Base-by-base conservation (phyloP, 2,113 vertebrate genomes). In the Misgurnus mizolepis region DNA sequence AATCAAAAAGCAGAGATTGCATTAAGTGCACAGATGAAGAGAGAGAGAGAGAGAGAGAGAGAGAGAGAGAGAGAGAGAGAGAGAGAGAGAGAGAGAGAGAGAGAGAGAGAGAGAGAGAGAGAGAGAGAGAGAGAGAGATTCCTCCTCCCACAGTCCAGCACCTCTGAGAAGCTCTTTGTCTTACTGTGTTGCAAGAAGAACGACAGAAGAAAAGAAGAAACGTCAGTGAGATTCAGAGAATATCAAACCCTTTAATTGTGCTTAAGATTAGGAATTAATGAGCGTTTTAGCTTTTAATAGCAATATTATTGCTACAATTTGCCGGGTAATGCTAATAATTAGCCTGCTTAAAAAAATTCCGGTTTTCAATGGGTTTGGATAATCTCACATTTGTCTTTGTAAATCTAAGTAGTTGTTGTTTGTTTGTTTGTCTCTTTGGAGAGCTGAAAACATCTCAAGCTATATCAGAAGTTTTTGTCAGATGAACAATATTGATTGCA, bases 221-320 rank as follows among this genome's bases (percentile, higher is more conserved):
- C 60, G 73, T 8, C 64, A 74, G 61, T 10, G 79, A 80, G 67
- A 27, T 41, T 58, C 67, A 61, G 78, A 79, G 41, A 47, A 74
- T 66, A 56, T 75, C 65, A 87, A 84, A 64, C 86, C 90, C 89
- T 90, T 85, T 89, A 92, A 91, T 93, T 91, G 88, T 90, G 88
- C 83, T 50, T 80, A 84, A 89, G 92, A 94, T 94, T 92, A 94
- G 88, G 88, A 89, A 91, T 93, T 93, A 94, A 92, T 93, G 88
- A 86, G 86, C 86, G 82, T 90, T 92, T 88, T 86, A 92, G 90
- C 86, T 81, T 47, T 90, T 94, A 93, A 92, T 91, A 88, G 88
- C 83, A 90, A 93, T 93, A 91, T 91, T 91, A 93, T 91, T 91
- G 90, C 89, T 85, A 72, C 88, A 87, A 91, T 93, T 90, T 92